Percentiles rank a stretch among this genome's conserved stretches.
phyloP scores from a whole-genome alignment of 1,140 invertebrate species.

The Caerostris extrusa region DNA sequence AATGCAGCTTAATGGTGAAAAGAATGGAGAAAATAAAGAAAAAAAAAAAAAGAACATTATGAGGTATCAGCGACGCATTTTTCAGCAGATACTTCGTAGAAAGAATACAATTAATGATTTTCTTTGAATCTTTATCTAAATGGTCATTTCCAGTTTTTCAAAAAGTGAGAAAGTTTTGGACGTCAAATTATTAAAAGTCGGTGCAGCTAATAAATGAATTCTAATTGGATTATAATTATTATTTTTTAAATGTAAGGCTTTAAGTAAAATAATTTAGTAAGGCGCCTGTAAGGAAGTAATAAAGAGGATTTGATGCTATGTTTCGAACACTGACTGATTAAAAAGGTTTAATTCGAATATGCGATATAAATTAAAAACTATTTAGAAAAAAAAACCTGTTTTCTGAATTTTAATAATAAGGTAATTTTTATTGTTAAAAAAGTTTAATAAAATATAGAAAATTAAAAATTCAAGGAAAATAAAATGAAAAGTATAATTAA shows the following conservation, averaged over 20 bases:
- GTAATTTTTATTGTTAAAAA: too few species aligned
- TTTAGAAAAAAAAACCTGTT: too few species aligned
- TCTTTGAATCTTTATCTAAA: not conserved
- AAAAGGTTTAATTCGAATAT: too few species aligned
- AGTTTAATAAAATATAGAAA: too few species aligned
- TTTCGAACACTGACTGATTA: too few species aligned
- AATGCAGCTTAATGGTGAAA: too few species aligned
- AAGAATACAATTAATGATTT: conserved; percentile 7
- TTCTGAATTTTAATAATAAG: too few species aligned
- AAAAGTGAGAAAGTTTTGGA: not conserved
- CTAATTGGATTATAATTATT: not conserved
- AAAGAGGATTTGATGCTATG: too few species aligned
- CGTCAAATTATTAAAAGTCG: not conserved
- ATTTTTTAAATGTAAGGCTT: not conserved
- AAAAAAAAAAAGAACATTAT: not conserved
- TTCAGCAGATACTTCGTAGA: not conserved
- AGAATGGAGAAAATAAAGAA: too few species aligned
- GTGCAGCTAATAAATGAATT: not conserved
- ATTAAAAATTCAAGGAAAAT: too few species aligned
- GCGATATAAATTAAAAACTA: too few species aligned
- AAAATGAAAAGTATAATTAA: too few species aligned
- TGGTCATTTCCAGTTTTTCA: not conserved
- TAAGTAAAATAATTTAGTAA: not conserved
- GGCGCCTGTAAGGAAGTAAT: not conserved
- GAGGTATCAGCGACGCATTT: not conserved